Evolutionary conservation across 2,888 invertebrate genomes (phyloP), one percentile per base, ranked within the genome.

Genomic region (Meiosimyza platycephala): DNA sequence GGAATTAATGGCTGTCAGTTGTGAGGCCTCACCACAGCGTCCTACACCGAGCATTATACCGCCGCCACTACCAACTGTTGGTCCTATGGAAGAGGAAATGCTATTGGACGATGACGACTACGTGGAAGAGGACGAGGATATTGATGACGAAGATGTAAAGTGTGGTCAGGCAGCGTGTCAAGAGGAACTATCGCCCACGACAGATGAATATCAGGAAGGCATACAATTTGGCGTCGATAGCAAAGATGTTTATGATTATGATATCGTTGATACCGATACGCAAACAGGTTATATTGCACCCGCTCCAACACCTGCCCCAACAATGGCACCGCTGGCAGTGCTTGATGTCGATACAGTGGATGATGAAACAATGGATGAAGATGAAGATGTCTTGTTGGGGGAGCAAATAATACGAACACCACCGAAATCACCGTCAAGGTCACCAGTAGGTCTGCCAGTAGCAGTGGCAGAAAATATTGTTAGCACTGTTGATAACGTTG

Each of bases 271-370:
- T 66, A 81, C 82, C 0, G 15, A 55, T 15, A 28, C 28, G 28
- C 72, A 70, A 81, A 68, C 72, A 78, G 79, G 81, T 54, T 85
- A 85, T 22, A 83, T 87, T 77, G 84, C 87, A 11, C 87, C 86
- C 6, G 85, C 85, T 28, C 86, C 85, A 70, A 86, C 86, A 72
- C 87, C 86, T 74, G 85, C 82, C 64, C 86, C 85, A 15, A 86
- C 90, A 5, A 86, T 91, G 82, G 92, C 92, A 67, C 93, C 92
- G 40, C 88, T 93, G 70, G 93, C 92, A 54, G 93, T 91, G 80
- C 90, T 92, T 78, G 93, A 92, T 84, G 90, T 91, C 81, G 91
- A 91, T 84, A 91, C 91, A 60, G 92, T 91, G 64, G 91, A 92
- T 80, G 92, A 91, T 82, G 92, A 92, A 78, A 88, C 88, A 83